Evolutionary conservation across 1,140 invertebrate genomes (phyloP).

Genomic region (Araneus ventricosus): DNA sequence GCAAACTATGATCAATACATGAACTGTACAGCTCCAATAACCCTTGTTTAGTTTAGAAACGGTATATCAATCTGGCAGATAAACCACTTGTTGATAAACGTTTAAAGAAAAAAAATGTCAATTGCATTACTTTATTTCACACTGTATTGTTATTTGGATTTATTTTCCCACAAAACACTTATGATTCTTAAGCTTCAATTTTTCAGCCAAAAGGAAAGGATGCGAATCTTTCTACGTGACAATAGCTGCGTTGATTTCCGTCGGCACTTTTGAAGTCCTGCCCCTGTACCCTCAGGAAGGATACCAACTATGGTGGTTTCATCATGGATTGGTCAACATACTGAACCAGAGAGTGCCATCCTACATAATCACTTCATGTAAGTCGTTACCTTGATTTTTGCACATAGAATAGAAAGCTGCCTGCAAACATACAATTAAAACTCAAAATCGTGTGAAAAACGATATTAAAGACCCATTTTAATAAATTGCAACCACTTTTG

Average conservation of each 20-base stretch:
- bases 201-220: conserved; percentile 55
- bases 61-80: too few species aligned
- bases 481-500: too few species aligned
- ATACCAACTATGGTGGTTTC: conserved; percentile 71
- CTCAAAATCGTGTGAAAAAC: too few species aligned
- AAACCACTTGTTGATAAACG: too few species aligned
- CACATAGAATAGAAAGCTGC: neutral
- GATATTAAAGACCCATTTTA: too few species aligned
- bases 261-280: conserved; percentile 40
- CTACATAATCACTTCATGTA: conserved; percentile 59
- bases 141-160: neutral
- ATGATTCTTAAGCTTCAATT: neutral
- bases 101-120: too few species aligned
- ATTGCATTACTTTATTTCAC: too few species aligned
- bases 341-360: conserved; percentile 51
- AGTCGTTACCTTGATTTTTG: neutral
- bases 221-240: conserved; percentile 3
- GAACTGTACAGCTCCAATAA: too few species aligned
- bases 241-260: neutral
- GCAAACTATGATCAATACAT: too few species aligned
- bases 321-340: conserved; percentile 56
- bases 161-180: neutral
- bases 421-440: too few species aligned
- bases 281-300: conserved; percentile 21
- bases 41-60: too few species aligned